Evolutionary conservation across 2,113 vertebrate genomes (phyloP).

Genomic region (Leucosticte australis): DNA sequence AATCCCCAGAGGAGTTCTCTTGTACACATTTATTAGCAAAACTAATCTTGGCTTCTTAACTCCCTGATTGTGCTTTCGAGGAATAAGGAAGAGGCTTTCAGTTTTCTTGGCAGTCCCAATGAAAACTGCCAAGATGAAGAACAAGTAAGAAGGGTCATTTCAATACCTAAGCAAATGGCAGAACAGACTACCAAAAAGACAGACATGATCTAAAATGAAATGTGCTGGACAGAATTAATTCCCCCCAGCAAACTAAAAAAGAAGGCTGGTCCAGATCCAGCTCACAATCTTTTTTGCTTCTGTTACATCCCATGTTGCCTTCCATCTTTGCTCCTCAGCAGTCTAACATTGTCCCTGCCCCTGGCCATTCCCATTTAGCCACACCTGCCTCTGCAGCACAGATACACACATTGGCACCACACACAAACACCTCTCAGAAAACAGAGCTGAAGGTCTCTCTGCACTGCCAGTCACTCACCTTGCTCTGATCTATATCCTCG

Average conservation of each 20-base stretch:
- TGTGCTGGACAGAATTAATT: neutral
- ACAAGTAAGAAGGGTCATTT: neutral
- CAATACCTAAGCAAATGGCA: neutral
- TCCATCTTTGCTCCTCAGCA: neutral
- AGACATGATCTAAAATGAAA: neutral
- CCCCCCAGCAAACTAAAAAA: neutral
- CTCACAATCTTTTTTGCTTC: neutral
- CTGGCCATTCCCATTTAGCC: neutral
- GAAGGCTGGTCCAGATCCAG: neutral
- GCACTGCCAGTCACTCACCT: neutral
- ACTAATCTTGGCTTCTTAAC: neutral
- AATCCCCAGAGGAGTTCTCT: neutral
- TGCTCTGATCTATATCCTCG: neutral
- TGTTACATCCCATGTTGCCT: neutral
- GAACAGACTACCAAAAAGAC: neutral
- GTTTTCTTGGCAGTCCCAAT: neutral
- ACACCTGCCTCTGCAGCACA: accelerated
- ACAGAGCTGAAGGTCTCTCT: neutral
- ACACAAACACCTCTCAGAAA: neutral
- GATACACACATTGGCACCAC: neutral
- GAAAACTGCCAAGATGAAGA: neutral
- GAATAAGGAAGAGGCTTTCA: neutral
- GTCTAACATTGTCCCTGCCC: neutral
- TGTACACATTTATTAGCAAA: neutral
- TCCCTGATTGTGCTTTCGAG: neutral